Base-by-base conservation (phyloP, 2,113 vertebrate species). In the Rhinoderma darwinii region DNA sequence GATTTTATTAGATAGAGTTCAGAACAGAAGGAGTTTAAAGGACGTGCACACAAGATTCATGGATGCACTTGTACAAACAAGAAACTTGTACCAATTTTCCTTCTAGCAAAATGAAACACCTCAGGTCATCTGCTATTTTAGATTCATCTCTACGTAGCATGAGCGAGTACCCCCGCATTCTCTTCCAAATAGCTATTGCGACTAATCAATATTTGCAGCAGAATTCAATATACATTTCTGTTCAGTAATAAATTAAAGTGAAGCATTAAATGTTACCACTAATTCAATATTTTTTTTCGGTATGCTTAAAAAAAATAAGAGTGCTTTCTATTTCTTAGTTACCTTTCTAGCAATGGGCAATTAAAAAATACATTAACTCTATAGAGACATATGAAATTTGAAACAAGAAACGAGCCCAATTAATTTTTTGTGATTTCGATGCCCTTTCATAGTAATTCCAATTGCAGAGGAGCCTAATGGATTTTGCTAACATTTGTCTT, bases 41-140 rank as follows among this genome's bases (percentile, higher is more conserved):
- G 79, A 87, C 43, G 43, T 15, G 47, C 76, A 70, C 68, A 75
- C 39, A 39, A 74, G 68, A 82, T 87, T 82, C 78, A 82, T 75
- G 79, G 78, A 73, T 82, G 77, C 85, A 86, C 77, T 81, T 73
- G 32, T 73, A 81, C 85, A 81, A 86, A 86, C 77, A 86, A 82
- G 77, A 82, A 73, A 81, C 85, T 73, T 86, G 77, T 86, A 86
- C 50, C 85, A 81, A 86, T 81, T 59, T 86, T 61, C 74, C 74
- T 70, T 79, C 41, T 30, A 79, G 75, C 44, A 17, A 79, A 86
- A 86, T 79, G 75, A 78, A 86, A 80, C 74, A 86, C 84, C 84
- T 86, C 70, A 79, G 84, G 84, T 86, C 84, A 86, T 79, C 74
- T 70, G 43, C 75, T 79, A 8, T 54, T 68, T 79, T 50, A 70